Conservation (phyloP, 1,140 invertebrate species). For the Coboldia fuscipes region DNA sequence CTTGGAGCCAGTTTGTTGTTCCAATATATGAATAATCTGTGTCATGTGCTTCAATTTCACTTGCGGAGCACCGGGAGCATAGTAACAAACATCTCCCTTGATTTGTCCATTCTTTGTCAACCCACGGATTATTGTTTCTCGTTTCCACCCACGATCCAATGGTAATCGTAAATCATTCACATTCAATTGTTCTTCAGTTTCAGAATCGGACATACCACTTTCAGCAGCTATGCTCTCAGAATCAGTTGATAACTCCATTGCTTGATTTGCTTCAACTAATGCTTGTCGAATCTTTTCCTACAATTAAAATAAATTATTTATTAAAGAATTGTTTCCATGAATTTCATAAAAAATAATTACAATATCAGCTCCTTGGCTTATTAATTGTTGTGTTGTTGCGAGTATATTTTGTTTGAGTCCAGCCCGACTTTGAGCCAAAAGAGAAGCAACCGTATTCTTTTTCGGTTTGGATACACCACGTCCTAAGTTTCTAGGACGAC, state of each 20-base stretch:
- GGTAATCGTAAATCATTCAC: conserved; percentile 47
- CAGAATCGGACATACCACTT: conserved; percentile 20
- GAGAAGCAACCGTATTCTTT: conserved; percentile 75
- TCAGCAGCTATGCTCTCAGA: conserved; percentile 29
- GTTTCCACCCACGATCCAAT: conserved; percentile 65
- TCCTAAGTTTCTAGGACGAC: conserved; percentile 56
- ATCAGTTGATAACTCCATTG: conserved; percentile 27
- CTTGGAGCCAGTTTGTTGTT: conserved; percentile 47
- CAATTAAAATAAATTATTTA: neutral
- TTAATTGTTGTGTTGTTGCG: conserved; percentile 26
- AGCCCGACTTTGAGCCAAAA: conserved; percentile 61
- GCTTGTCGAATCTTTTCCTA: conserved; percentile 28
- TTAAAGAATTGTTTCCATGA: neutral
- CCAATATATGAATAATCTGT: conserved; percentile 45
- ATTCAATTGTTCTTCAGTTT: conserved; percentile 26
- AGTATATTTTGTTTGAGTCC: conserved; percentile 36
- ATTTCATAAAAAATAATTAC: conserved; percentile 8
- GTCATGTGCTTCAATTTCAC: conserved; percentile 24
- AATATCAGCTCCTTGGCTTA: conserved; percentile 22
- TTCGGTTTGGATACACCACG: conserved; percentile 70
- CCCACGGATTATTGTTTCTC: conserved; percentile 71
- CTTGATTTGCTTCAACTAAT: conserved; percentile 22
- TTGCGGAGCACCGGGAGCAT: conserved; percentile 44
- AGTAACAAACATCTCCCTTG: conserved; percentile 73
- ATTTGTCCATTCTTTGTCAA: conserved; percentile 59